Evolutionary conservation across 2,888 invertebrate genomes (phyloP), one percentile per base, ranked within the genome.

Genomic region (Girardia tigrina): DNA sequence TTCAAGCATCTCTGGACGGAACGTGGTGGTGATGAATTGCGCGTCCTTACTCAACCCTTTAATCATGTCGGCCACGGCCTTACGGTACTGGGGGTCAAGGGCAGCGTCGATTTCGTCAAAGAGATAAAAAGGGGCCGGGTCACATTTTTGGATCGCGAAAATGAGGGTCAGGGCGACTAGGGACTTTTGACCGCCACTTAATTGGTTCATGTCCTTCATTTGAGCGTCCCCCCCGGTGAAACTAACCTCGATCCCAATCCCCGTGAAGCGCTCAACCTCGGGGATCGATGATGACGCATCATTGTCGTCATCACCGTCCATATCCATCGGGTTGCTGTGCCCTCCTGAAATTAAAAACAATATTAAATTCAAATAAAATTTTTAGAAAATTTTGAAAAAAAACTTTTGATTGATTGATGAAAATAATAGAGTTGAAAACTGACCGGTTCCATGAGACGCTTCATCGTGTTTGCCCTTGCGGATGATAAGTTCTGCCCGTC

Each of bases 91-190:
- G 0, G 94, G 91, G 86, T 98, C 98, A 75, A 98, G 86, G 0
- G 97, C 97, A 88, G 97, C 97, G 87, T 99, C 98, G 81, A 99
- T 98, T 87, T 99, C 98, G 86, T 99, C 98, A 86, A 99, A 99
- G 72, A 99, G 87, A 85, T 99, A 99, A 87, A 99, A 99, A 0
- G 98, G 98, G 0, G 98, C 98, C 0, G 98, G 98, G 85, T 99
- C 98, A 84, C 98, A 98, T 85, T 98, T 97, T 87, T 99, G 98
- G 82, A 99, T 99, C 77, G 98, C 94, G 86, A 99, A 99, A 81
- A 99, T 99, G 28, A 98, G 87, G 0, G 93, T 94, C 71, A 99
- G 86, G 0, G 98, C 98, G 0, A 99, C 98, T 0, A 99, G 87
- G 1, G 97, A 97, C 85, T 99, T 99, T 86, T 99, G 98, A 0